phyloP scores from a whole-genome alignment of 2,797 vertebrate genomes.

The Podargus strigoides region DNA sequence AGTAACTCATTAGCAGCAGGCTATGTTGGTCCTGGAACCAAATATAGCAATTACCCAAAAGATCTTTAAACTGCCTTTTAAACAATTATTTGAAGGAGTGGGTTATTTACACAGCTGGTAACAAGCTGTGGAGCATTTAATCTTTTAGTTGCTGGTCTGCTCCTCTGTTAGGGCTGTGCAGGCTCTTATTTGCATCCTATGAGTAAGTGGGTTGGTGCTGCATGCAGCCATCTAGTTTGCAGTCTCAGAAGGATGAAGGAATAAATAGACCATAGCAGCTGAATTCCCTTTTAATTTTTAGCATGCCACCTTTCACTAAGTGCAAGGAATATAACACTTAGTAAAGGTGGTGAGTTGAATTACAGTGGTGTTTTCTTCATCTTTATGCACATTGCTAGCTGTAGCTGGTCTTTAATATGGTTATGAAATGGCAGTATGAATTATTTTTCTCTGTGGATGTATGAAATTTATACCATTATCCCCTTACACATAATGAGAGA shows the following conservation, averaged over 20 bases:
- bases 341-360: no score
- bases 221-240: background rate
- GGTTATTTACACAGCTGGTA: background rate
- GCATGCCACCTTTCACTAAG: background rate
- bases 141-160: background rate
- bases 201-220: background rate
- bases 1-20: constrained; percentile 1
- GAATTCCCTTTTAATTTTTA: background rate
- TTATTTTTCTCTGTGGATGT: background rate
- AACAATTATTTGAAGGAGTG: background rate
- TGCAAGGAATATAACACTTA: background rate
- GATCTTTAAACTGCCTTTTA: background rate
- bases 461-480: background rate
- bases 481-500: background rate
- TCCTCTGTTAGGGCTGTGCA: background rate
- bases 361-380: background rate
- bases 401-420: background rate
- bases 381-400: background rate
- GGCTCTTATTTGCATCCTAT: background rate
- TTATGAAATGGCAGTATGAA: background rate
- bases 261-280: background rate
- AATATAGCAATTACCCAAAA: background rate
- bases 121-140: background rate
- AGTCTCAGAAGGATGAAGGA: background rate
- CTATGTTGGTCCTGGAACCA: background rate